phyloP scores from a whole-genome alignment of 2,113 vertebrate species.

The Ceyx margarethae region DNA sequence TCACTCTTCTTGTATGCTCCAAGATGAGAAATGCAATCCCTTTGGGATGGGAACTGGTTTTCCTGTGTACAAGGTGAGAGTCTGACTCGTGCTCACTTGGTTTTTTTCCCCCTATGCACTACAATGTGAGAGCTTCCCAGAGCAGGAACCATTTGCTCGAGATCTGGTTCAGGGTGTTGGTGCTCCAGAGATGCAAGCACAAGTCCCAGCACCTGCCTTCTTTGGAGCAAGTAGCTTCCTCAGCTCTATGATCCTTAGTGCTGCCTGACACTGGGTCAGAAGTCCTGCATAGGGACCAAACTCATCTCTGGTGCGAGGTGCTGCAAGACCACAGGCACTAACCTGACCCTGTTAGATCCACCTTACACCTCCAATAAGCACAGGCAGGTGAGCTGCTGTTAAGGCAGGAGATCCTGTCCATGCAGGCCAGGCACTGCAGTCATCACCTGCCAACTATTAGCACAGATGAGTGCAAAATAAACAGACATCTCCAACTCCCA shows the following conservation, averaged over 20 bases:
- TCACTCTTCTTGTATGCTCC: background rate
- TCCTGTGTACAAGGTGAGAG: background rate
- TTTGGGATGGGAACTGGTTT: background rate
- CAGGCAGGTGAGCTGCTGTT: accelerated
- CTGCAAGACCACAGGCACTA: background rate
- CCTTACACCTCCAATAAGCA: background rate
- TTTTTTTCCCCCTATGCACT: accelerated
- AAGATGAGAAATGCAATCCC: background rate
- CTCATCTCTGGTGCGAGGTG: background rate
- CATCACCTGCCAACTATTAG: background rate
- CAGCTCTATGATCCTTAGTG: background rate
- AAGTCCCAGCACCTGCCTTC: background rate
- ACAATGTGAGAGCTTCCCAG: accelerated
- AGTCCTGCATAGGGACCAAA: background rate
- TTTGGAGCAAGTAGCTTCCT: background rate
- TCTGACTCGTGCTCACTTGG: background rate
- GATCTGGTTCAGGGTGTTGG: background rate
- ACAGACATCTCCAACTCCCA: accelerated
- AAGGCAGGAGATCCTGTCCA: accelerated
- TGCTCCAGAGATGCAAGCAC: accelerated
- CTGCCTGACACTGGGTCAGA: background rate
- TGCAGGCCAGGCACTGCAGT: background rate
- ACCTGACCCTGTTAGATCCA: background rate
- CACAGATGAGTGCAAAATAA: background rate
- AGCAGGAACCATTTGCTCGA: background rate